Evolutionary conservation across 2,797 vertebrate species (phyloP).

Genomic region (Bradypodion pumilum): DNA sequence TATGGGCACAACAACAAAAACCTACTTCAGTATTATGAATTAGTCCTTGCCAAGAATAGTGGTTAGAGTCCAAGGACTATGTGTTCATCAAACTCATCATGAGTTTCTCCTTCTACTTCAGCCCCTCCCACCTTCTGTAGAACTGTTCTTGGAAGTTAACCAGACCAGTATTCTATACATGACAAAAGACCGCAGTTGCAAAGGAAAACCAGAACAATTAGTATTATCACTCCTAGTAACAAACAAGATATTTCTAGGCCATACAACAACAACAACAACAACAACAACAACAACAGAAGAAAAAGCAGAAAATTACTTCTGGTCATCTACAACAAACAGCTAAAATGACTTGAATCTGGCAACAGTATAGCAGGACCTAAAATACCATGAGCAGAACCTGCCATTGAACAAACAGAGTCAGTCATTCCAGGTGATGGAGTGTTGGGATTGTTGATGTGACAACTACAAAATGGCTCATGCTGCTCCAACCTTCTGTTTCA

Average conservation of each 20-base stretch:
- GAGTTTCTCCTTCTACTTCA: background rate
- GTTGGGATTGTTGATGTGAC: too few species aligned
- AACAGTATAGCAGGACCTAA: background rate
- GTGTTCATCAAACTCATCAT: background rate
- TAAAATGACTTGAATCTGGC: background rate
- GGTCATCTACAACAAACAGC: background rate
- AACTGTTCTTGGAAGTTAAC: background rate
- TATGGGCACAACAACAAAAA: slow-evolving; percentile 3
- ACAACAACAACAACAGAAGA: background rate
- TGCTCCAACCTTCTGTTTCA: too few species aligned
- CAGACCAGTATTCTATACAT: background rate
- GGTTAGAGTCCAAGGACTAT: background rate
- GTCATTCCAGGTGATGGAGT: too few species aligned
- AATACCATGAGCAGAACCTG: too few species aligned
- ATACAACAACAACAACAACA: background rate
- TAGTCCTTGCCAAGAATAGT: background rate
- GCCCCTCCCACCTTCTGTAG: background rate
- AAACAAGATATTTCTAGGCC: too few species aligned
- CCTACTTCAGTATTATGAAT: background rate
- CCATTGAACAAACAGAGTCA: too few species aligned
- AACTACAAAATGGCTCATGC: too few species aligned
- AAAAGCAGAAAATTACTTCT: background rate
- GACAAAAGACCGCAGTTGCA: background rate
- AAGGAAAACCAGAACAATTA: background rate
- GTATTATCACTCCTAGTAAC: too few species aligned